Base-by-base conservation (phyloP, 2,888 invertebrate genomes). In the Ommatoiulus sabulosus region DNA sequence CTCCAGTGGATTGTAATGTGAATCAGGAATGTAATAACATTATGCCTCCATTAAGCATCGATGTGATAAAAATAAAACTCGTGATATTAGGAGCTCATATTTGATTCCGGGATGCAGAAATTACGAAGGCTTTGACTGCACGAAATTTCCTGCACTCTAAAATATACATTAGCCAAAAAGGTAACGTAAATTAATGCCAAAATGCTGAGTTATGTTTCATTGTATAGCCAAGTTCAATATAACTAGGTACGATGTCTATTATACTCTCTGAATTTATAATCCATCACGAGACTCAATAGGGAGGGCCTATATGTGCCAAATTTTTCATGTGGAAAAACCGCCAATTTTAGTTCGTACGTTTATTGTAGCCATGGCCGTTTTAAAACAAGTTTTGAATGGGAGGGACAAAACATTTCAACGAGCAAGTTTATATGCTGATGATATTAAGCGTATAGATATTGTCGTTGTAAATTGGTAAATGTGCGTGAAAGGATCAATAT, bases 141-240 rank as follows among this genome's bases (percentile, higher is more conserved):
- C 24, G 3, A 24, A 10, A 24, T 72, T 72, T 24, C 24, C 8
- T 24, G 72, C 72, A 72, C 72, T 72, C 63, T 24, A 72, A 72
- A 72, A n/a, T 63, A 6, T 24, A 6, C 72, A 72, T 72, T 24
- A 72, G 24, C 72, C 72, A 72, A 24, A 24, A 72, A 72, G 72
- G 72, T 72, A 24, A 24, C 72, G 72, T 72, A n/a, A 24, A 72
- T 72, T n/a, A 24, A 24, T 24, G 72, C 10, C 24, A 72, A 72
- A 72, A 24, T 72, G 72, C 72, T 72, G 24, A 72, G 72, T 72
- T 72, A 72, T 72, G 72, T 24, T 72, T 24, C 24, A 72, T 72
- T 72, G 72, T 72, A 8, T 72, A 24, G 3, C 24, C 72, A 72
- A 24, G 24, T 72, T 72, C 72, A 72, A 72, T 72, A 72, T 24